Evolutionary conservation across 2,888 invertebrate genomes (phyloP), one percentile per base, ranked within the genome.

Genomic region (Pristionchus arcanus): DNA sequence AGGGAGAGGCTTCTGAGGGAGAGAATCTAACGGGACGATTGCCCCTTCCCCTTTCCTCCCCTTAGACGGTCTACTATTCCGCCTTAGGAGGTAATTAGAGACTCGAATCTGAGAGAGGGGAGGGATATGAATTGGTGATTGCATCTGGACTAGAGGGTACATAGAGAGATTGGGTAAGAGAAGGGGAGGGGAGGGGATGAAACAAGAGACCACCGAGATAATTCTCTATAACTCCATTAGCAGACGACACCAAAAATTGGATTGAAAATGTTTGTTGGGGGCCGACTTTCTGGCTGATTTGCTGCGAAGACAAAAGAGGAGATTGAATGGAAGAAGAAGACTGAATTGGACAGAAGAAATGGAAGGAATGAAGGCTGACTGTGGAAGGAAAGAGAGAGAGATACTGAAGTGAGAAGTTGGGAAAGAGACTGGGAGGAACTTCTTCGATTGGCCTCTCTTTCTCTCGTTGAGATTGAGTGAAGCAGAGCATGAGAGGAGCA

Each of bases 61-160:
- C 59, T 34, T 31, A 49, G 81, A 81, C 49, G n/a, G 81, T 81
- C 49, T 53, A 49, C 21, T 28, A 77, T 77, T 77, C 37, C 2
- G 42, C 42, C 81, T n/a, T 25, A 49, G 49, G 49, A 81, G 81
- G 81, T 81, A 81, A 81, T 81, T 81, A 81, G 81, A 81, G 81
- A 81, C 42, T 74, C 81, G 49, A 42, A 25, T n/a, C 49, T 42
- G 63, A 63, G n/a, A 63, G n/a, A 13, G 15, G 25, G 15, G 25
- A 53, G 63, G 42, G 53, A 81, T 81, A 81, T 81, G 81, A 81
- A 42, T 81, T 81, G 37, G 81, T 81, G 81, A 81, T 81, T 81
- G 81, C 81, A 53, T 49, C 42, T 53, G 49, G 49, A 81, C 25
- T n/a, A 37, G 37, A 74, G 74, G 37, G 63, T 63, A 63, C 63